Evolutionary conservation across 2,888 invertebrate genomes (phyloP).

Genomic region (Epirrhoe alternata): DNA sequence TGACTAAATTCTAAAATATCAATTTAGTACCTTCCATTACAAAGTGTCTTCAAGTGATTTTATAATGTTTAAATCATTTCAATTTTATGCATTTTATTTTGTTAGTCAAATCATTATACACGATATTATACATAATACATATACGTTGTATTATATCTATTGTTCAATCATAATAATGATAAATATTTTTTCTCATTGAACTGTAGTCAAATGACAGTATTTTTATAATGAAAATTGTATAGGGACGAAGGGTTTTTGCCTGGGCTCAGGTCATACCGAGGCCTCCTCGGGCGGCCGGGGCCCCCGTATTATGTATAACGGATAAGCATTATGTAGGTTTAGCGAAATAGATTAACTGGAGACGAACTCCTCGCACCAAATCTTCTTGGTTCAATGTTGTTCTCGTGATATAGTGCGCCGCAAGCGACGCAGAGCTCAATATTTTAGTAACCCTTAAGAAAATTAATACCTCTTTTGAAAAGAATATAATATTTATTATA

Average conservation of each 20-base stretch:
- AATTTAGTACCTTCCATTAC: conserved; percentile 81
- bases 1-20: conserved; percentile 71
- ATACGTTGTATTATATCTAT: conserved; percentile 77
- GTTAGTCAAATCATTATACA: conserved; percentile 83
- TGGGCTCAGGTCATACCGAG: conserved; percentile 50
- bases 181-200: conserved; percentile 81
- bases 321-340: conserved; percentile 86
- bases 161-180: conserved; percentile 76
- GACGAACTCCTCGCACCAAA: conserved; percentile 82
- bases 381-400: conserved; percentile 83
- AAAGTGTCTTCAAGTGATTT: conserved; percentile 80
- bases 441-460: conserved; percentile 85
- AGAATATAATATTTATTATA: conserved; percentile 80
- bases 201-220: conserved; percentile 86
- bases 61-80: conserved; percentile 81
- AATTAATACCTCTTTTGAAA: conserved; percentile 86
- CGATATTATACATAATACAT: conserved; percentile 77
- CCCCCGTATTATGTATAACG: conserved; percentile 78
- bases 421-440: conserved; percentile 83
- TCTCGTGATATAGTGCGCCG: conserved; percentile 84
- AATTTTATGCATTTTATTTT: conserved; percentile 84
- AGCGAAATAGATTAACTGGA: conserved; percentile 83
- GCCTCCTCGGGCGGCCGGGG: conserved; percentile 31
- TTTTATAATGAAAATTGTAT: conserved; percentile 85
- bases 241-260: conserved; percentile 78